Base-by-base conservation (phyloP, 37 sponge, comb jelly and placozoan species). In the Halichondria panicea region DNA sequence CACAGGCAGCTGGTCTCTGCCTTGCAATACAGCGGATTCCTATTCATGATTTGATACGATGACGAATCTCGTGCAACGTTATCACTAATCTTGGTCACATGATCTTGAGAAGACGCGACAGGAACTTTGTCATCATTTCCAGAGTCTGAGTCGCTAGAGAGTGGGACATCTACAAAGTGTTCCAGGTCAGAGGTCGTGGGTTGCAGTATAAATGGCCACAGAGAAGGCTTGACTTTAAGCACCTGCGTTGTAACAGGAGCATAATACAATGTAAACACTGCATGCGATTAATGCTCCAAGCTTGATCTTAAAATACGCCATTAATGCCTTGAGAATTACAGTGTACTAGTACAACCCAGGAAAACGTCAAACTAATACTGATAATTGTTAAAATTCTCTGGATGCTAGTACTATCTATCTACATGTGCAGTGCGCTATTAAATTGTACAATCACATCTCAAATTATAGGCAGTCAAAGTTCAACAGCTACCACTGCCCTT, bases 1-100 rank as follows among this genome's bases (percentile, higher is more conserved):
- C 97, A 96, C 43, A 93, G 74, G 75, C 84, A 91, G 7, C 83
- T 73, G 21, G 42, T 38, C 63, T 93, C 94, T 43, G 97, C 94
- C 41, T 74, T 55, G 68, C 84, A 87, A 60, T 84, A 91, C 35
- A 87, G 71, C 24, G 97, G 97, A 54, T 96, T 93, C 25, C 94
- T 62, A 33, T 70, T 43, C 0, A 18, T 27, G 18, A 78, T 43
- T 28, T n/a, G 62, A 55, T 94, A 94, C 4, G n/a, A 56, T 28
- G 4, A 56, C 32, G 5, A 64, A 33, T 34, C 36, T 34, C 21
- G 33, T 32, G 18, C 62, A 28, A 18, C 55, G 21, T 6, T 38
- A 41, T 73, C 66, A 28, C 62, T 62, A 3, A n/a, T 33, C 21
- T 15, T 50, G 40, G 30, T 33, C 32, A 39, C 32, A 12, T n/a